Evolutionary conservation across 2,888 invertebrate genomes (phyloP).

Genomic region (Xiphydria camelus): DNA sequence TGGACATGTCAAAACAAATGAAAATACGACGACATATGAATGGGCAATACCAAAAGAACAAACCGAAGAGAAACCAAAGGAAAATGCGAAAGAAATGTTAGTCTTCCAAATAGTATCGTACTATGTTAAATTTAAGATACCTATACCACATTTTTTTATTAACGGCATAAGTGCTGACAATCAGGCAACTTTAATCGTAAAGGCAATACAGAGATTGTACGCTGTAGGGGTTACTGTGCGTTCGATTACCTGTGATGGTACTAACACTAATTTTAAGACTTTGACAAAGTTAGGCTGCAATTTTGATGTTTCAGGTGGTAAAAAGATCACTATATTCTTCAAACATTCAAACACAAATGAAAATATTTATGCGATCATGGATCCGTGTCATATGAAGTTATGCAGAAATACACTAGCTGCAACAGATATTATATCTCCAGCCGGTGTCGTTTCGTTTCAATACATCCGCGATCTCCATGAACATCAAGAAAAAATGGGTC

Average conservation of each 20-base stretch:
- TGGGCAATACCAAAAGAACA: too few species aligned
- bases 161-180: slow-evolving; percentile 3
- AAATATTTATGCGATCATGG: slow-evolving; percentile 8
- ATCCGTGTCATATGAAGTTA: slow-evolving; percentile 9
- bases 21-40: too few species aligned
- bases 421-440: background rate
- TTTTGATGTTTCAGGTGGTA: background rate
- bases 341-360: slow-evolving; percentile 4
- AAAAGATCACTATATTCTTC: slow-evolving; percentile 8
- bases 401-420: slow-evolving; percentile 12
- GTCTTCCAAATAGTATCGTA: slow-evolving; percentile 10
- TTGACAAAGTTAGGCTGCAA: slow-evolving; percentile 5
- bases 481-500: slow-evolving; percentile 5
- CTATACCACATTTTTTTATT: slow-evolving; percentile 6
- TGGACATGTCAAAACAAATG: slow-evolving; percentile 9
- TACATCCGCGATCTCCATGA: slow-evolving; percentile 2
- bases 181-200: slow-evolving; percentile 3
- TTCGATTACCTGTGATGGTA: slow-evolving; percentile 13
- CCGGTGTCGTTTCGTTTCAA: slow-evolving; percentile 3
- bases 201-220: slow-evolving; percentile 6
- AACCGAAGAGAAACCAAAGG: slow-evolving; percentile 3
- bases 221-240: slow-evolving; percentile 9
- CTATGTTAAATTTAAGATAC: slow-evolving; percentile 8
- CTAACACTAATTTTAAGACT: slow-evolving; percentile 7
- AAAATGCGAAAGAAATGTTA: slow-evolving; percentile 8